A percentile compares a stretch with the other conserved stretches of the same genome.
These are phyloP conservation scores for Scaptomyza reducta DNA, from an alignment of 2,888 invertebrate genomes.

Conservation along the genomic window DNA sequence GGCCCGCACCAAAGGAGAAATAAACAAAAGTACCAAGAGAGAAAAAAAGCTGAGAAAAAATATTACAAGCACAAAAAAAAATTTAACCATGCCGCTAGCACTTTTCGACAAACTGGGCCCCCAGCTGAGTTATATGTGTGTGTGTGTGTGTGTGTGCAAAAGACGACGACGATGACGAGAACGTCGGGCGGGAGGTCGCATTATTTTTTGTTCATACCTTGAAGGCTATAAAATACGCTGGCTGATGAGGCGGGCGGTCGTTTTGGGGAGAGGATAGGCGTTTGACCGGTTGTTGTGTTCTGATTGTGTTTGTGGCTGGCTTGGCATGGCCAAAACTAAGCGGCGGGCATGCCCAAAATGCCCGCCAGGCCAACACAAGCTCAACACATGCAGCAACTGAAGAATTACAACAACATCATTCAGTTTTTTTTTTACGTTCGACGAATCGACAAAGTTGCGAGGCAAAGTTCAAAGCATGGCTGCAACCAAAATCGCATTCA, in stretches of 20 bases:
- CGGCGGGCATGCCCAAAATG: constrained; percentile 61
- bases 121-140: constrained; percentile 70
- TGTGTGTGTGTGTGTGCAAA: constrained; percentile 30
- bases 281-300: constrained; percentile 63
- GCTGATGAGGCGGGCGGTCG: constrained; percentile 15
- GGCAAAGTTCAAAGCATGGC: constrained; percentile 70
- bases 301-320: constrained; percentile 40
- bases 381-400: constrained; percentile 43
- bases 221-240: constrained; percentile 72
- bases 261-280: constrained; percentile 12
- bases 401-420: constrained; percentile 39
- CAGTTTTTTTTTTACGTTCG: not conserved
- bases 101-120: constrained; percentile 76
- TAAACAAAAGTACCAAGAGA: constrained; percentile 74
- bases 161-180: constrained; percentile 21
- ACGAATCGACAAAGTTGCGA: constrained; percentile 16
- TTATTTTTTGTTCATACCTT: constrained; percentile 69
- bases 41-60: constrained; percentile 38
- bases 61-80: constrained; percentile 52
- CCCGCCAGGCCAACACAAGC: constrained; percentile 51
- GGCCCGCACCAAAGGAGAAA: constrained; percentile 69
- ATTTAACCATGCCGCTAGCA: constrained; percentile 55
- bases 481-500: constrained; percentile 60
- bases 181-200: constrained; percentile 43
- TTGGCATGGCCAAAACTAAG: constrained; percentile 60